Evolutionary conservation across 2,797 vertebrate species (phyloP).

Genomic region (Petrocephalus schoutedeni): DNA sequence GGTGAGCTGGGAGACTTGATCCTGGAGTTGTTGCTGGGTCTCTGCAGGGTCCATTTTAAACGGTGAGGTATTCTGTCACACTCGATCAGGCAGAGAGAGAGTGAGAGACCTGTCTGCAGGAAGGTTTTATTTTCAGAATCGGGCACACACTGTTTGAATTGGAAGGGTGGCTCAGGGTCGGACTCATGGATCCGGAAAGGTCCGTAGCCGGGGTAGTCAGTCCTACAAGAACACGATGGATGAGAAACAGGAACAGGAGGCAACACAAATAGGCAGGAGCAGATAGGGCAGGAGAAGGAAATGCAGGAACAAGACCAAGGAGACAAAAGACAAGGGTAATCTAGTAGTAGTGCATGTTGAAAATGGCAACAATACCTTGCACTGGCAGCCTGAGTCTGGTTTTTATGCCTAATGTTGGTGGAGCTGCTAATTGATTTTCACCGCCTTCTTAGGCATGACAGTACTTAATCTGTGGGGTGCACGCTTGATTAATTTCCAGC

Average conservation of each 20-base stretch:
- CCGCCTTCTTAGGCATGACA: no score
- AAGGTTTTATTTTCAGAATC: not conserved
- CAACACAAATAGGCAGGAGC: not conserved
- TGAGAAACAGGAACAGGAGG: not conserved
- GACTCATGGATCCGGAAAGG: not conserved
- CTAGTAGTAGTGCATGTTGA: not conserved
- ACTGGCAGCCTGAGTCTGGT: no score
- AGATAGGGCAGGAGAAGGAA: not conserved
- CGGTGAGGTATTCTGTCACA: not conserved
- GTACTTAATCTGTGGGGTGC: not conserved
- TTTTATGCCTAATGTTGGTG: no score
- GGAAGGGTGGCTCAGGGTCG: not conserved
- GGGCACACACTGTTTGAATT: not conserved
- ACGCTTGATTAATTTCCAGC: not conserved
- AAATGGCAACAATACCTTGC: not conserved
- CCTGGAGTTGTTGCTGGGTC: no score
- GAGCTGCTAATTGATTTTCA: no score
- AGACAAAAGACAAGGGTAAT: not conserved
- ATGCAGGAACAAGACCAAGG: not conserved
- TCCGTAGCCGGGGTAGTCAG: not conserved
- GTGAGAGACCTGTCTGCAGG: not conserved
- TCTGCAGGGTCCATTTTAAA: no score
- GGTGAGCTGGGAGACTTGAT: no score
- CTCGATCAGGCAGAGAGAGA: not conserved
- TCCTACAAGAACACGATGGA: not conserved